Conservation (phyloP, 2,797 vertebrate species). For the Crocidura indochinensis region DNA sequence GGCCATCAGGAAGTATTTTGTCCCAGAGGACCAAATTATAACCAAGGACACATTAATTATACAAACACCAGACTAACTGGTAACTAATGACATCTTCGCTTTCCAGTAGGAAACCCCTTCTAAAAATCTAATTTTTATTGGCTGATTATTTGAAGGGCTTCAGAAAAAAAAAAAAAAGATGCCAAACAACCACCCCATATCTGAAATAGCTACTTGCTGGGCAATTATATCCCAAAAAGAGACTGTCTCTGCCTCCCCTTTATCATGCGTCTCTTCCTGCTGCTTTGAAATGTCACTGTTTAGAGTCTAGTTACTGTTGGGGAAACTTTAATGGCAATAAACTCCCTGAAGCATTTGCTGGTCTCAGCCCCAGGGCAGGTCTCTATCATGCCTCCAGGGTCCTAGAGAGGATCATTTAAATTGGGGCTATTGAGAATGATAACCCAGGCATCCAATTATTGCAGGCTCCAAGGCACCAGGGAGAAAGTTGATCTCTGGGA, state of each 20-base stretch:
- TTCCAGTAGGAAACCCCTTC: background rate
- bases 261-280: background rate
- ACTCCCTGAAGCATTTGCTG: background rate
- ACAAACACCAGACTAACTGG: background rate
- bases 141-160: background rate
- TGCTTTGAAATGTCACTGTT: constrained; percentile 15
- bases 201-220: background rate
- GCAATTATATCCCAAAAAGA: background rate
- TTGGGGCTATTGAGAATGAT: background rate
- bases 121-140: background rate
- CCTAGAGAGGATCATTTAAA: background rate
- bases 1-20: background rate
- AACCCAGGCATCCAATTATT: background rate
- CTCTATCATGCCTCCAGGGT: background rate
- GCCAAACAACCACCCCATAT: background rate
- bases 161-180: constrained; percentile 8
- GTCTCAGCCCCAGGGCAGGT: background rate
- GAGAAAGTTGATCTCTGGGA: background rate
- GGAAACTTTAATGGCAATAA: constrained; percentile 21
- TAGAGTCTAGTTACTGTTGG: background rate
- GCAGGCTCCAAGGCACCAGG: background rate
- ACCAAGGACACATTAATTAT: background rate
- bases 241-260: background rate
- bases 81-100: background rate
- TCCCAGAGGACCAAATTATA: background rate